A percentile compares a stretch with the other conserved stretches of the same genome.
Conservation (phyloP, 1,140 invertebrate species). For the Drosophila tsacasi region DNA sequence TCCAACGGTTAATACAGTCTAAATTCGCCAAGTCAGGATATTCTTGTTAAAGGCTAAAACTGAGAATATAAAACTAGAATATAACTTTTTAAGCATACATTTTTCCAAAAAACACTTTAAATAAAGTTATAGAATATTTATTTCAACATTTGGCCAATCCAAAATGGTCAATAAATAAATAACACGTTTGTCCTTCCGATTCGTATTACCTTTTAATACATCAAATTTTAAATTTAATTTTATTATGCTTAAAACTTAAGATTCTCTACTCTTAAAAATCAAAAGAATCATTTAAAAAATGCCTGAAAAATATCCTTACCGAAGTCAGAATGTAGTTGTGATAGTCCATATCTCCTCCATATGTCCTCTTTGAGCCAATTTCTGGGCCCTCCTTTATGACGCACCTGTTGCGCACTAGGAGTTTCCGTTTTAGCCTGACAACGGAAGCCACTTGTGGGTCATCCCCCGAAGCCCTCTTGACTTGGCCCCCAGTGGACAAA, state of each 20-base stretch:
- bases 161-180: too few species aligned
- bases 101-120: too few species aligned
- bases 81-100: too few species aligned
- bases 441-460: conserved; percentile 47
- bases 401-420: conserved; percentile 31
- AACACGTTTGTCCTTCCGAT: too few species aligned
- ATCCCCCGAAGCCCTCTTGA: conserved; percentile 15
- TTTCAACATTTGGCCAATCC: too few species aligned
- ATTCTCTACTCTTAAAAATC: too few species aligned
- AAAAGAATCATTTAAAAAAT: too few species aligned
- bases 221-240: too few species aligned
- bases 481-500: conserved; percentile 3
- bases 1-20: conserved; percentile 17
- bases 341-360: not conserved
- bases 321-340: not conserved
- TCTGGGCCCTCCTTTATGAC: conserved; percentile 10
- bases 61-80: too few species aligned
- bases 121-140: too few species aligned
- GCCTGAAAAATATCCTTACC: not conserved
- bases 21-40: not conserved
- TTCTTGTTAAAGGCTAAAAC: not conserved
- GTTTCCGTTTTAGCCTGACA: conserved; percentile 34
- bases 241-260: too few species aligned
- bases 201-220: too few species aligned
- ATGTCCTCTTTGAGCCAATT: conserved; percentile 11